phyloP scores from a whole-genome alignment of 2,113 vertebrate genomes.

The Opisthocomus hoazin region DNA sequence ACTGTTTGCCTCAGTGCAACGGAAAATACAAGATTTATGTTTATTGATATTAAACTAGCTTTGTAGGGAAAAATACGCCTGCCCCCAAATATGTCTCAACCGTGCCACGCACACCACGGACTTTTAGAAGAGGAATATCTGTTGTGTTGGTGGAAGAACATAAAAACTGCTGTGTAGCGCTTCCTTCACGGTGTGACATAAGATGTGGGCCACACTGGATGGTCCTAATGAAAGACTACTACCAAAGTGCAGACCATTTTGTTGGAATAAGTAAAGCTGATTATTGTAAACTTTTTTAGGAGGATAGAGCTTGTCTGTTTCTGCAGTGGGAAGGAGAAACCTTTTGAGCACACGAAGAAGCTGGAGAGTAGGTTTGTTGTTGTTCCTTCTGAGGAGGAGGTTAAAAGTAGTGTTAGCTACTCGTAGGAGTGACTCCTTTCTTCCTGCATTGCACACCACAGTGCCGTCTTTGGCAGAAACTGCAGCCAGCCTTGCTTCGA shows the following conservation, averaged over 20 bases:
- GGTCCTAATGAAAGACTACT: neutral
- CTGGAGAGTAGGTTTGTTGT: neutral
- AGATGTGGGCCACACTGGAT: neutral
- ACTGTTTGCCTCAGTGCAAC: neutral
- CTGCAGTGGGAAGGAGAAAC: neutral
- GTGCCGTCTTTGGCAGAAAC: neutral
- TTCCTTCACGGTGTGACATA: fast-evolving
- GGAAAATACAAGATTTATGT: neutral
- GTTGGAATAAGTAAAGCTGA: neutral
- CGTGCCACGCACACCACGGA: fast-evolving
- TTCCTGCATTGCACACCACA: neutral
- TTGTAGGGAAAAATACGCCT: neutral
- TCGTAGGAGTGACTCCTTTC: neutral
- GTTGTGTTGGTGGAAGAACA: neutral
- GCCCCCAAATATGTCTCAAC: neutral
- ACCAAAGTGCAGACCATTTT: neutral
- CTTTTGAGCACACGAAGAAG: neutral
- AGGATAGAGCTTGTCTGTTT: neutral
- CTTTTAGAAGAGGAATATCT: neutral
- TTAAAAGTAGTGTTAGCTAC: neutral
- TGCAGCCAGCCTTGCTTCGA: neutral
- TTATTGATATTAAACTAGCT: constrained; percentile 7
- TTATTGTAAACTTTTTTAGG: too few relatives aligned
- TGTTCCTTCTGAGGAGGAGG: neutral
- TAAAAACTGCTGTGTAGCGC: neutral